A percentile compares a stretch with the other conserved stretches of the same genome.
phyloP scores from a whole-genome alignment of 30 jellyfish, hydroid and myxozoan genomes.

The Hydractinia echinata region DNA sequence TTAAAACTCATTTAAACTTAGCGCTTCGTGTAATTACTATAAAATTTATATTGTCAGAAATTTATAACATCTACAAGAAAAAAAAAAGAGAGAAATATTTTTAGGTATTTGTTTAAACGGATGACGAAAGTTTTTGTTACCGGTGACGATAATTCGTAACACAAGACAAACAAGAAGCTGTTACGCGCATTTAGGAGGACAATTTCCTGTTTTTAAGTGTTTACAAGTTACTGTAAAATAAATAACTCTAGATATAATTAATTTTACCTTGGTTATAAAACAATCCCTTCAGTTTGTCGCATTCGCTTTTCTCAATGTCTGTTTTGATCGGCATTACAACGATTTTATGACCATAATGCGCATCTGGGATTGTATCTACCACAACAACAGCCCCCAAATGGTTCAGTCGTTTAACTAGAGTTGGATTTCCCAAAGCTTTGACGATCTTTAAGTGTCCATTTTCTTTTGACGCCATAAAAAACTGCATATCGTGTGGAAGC shows the following conservation, averaged over 20 bases:
- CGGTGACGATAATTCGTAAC: too few species aligned
- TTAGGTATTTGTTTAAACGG: too few species aligned
- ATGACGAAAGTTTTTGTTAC: too few species aligned
- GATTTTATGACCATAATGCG: slow-evolving; percentile 90
- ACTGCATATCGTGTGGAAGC: slow-evolving; percentile 41
- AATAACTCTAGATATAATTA: too few species aligned
- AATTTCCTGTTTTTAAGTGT: neutral
- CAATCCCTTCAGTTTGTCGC: slow-evolving; percentile 8
- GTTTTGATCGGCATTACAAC: slow-evolving; percentile 53
- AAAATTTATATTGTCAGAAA: too few species aligned
- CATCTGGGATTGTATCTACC: slow-evolving; percentile 91
- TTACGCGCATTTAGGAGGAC: neutral
- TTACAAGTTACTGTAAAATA: too few species aligned
- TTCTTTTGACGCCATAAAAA: slow-evolving; percentile 51
- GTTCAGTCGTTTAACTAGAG: slow-evolving; percentile 50
- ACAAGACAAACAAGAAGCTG: too few species aligned
- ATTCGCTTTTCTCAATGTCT: slow-evolving; percentile 29
- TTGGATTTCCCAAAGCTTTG: slow-evolving; percentile 31
- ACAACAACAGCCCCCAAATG: slow-evolving; percentile 71
- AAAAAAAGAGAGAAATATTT: too few species aligned
- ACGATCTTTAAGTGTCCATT: neutral
- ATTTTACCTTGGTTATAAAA: slow-evolving; percentile 19
- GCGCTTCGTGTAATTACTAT: too few species aligned
- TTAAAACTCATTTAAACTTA: too few species aligned
- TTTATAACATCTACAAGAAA: too few species aligned